Evolutionary conservation across 35 echinoderm and acorn worm genomes (phyloP), one percentile per base, ranked within the genome.

Genomic region (Holothuria glaberrima): DNA sequence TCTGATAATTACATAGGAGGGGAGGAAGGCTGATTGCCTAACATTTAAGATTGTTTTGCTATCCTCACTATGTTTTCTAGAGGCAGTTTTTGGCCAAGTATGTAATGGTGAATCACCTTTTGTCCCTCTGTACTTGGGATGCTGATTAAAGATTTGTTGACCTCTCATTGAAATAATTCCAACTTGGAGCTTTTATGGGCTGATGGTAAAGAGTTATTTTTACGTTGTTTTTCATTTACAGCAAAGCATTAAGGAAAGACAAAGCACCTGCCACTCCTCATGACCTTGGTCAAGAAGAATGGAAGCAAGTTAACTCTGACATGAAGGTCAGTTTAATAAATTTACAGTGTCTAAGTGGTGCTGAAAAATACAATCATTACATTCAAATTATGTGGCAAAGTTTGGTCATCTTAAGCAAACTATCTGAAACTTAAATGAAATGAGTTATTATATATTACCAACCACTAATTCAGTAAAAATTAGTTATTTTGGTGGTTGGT

Each of bases 281-380:
- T 68, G 95, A 94, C 58, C 24, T 97, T 5, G 92, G 52, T 26
- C 71, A 91, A 57, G 92, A 97, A 9, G 95, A 97, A 68, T 91
- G 86, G 95, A 30, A 75, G 52, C 35, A 92, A 22, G 20, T 94
- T 1, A 76, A 94, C 21, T 88, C 89, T 24, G 92, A 94, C 33
- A 81, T 97, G 33, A 94, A 94, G 86, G 95, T 97, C 84, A 90
- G 19, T 87, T 30, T 60, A 9, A n/a, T 84, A 2, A 6, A 60
- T 21, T 58, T 84, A 9, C n/a, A 12, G 26, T 84, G 22, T 62
- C 13, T 68, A 34, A 89, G 46, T 48, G 44, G 33, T 75, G 18
- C 12, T 36, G 38, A 0, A 78, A n/a, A 35, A 78, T 0, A 69
- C 0, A 6, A 68, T 29, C 10, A 13, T 21, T 69, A 16, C 17